Percentiles rank a stretch among this genome's conserved stretches.
Conservation (phyloP, 2,888 invertebrate species). For the Nudaria mundana region DNA sequence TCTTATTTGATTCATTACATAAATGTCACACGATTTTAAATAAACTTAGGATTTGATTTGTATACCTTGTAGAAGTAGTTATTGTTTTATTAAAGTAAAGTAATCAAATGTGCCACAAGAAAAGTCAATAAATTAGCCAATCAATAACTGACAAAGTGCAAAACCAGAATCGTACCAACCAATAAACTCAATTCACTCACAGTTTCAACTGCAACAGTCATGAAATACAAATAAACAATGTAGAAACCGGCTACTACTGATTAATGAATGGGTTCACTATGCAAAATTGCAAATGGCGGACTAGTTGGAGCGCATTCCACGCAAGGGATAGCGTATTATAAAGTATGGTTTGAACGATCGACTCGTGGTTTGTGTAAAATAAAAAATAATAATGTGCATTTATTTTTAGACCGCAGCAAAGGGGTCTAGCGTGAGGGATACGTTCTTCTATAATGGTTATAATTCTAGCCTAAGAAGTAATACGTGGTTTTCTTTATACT, state of each 20-base stretch:
- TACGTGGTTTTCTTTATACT: too few relatives aligned
- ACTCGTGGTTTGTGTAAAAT: conserved; percentile 18
- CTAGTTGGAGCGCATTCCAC: conserved; percentile 39
- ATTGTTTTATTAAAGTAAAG: too few relatives aligned
- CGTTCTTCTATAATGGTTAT: too few relatives aligned
- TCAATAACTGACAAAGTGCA: not conserved
- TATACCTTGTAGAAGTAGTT: too few relatives aligned
- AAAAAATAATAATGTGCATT: conserved; percentile 28
- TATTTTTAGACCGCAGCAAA: conserved; percentile 26
- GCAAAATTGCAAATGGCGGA: conserved; percentile 34
- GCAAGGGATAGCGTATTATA: conserved; percentile 24
- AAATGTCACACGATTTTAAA: too few relatives aligned
- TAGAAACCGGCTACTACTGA: conserved; percentile 29
- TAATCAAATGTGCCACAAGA: too few relatives aligned
- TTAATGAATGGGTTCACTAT: conserved; percentile 42
- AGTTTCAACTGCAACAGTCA: not conserved
- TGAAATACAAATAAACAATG: conserved; percentile 8
- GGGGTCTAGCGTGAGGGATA: conserved; percentile 28
- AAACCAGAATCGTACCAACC: too few relatives aligned
- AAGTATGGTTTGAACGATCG: conserved; percentile 5
- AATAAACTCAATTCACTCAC: not conserved
- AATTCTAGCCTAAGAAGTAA: too few relatives aligned
- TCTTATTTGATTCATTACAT: too few relatives aligned
- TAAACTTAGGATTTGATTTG: too few relatives aligned
- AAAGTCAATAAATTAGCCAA: too few relatives aligned